Evolutionary conservation across 1,140 invertebrate species (phyloP).

Genomic region (Tachypleus tridentatus): DNA sequence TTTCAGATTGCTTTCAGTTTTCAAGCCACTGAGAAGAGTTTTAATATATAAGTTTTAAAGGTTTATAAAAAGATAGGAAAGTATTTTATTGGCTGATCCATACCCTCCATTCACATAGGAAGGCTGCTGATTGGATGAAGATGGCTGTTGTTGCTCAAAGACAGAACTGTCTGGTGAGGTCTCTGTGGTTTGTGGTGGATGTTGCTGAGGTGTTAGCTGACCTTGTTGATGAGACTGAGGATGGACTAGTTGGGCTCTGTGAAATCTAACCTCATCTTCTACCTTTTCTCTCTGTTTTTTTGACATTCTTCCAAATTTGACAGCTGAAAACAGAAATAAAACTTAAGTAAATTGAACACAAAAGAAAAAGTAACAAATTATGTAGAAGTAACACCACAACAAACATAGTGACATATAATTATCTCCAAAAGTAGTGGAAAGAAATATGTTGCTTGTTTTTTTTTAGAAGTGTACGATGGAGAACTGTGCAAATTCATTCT

Average conservation of each 20-base stretch:
- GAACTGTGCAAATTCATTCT: no score
- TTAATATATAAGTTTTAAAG: no score
- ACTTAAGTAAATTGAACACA: no score
- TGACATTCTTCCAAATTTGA: conserved; percentile 99
- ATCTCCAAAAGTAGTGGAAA: no score
- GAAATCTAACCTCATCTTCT: conserved; percentile 93
- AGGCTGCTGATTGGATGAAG: conserved; percentile 70
- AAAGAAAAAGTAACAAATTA: no score
- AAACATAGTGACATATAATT: no score
- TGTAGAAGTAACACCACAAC: no score
- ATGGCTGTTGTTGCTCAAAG: conserved; percentile 57
- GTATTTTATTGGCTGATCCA: conserved; percentile 21
- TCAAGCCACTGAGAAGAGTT: no score
- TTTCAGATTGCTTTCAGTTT: no score
- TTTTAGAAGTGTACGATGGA: no score
- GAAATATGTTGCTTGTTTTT: no score
- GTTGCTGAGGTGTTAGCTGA: conserved; percentile 44
- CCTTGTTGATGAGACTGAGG: conserved; percentile 14
- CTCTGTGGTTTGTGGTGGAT: conserved; percentile 61
- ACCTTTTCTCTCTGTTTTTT: conserved; percentile 99
- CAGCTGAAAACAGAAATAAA: conserved; percentile 54
- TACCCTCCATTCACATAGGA: conserved; percentile 45
- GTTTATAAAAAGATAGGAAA: no score
- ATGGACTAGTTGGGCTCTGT: conserved; percentile 49
- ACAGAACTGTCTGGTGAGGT: conserved; percentile 76